Percentiles rank a stretch among this genome's conserved stretches.
Conservation (phyloP, 2,888 invertebrate species). For the Eupithecia centaureata region DNA sequence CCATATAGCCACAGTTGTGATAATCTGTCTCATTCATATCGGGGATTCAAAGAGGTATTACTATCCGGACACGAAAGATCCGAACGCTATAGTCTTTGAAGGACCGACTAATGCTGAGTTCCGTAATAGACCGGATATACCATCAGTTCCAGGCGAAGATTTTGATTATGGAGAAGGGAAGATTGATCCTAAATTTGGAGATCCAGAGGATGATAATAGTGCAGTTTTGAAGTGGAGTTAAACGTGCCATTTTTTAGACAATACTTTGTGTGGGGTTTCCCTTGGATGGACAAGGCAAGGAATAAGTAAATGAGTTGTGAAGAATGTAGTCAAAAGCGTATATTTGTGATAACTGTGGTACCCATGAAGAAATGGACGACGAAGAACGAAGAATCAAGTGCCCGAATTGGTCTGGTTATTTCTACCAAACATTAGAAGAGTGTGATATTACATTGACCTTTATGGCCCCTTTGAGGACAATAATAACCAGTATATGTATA, state of each 20-base stretch:
- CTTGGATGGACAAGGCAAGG: background rate
- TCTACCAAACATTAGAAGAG: background rate
- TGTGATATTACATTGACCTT: background rate
- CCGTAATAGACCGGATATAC: conserved; percentile 31
- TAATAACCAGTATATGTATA: background rate
- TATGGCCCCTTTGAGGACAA: background rate
- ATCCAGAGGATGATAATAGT: conserved; percentile 16
- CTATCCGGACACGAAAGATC: conserved; percentile 53
- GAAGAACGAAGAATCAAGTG: no score
- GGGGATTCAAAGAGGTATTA: conserved; percentile 47
- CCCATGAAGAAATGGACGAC: no score
- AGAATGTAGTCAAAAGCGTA: background rate
- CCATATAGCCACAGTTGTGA: conserved; percentile 21
- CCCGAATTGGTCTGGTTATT: background rate
- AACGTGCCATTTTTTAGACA: conserved; percentile 7
- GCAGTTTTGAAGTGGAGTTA: background rate
- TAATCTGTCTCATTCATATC: conserved; percentile 32
- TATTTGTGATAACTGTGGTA: background rate
- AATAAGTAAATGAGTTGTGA: background rate
- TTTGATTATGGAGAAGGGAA: conserved; percentile 45
- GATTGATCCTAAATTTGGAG: conserved; percentile 47
- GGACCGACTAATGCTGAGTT: conserved; percentile 63
- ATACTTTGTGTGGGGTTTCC: background rate
- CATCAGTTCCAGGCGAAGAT: conserved; percentile 49
- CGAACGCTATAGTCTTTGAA: conserved; percentile 62